Conservation (phyloP, 2,113 vertebrate species). For the Perca fluviatilis region DNA sequence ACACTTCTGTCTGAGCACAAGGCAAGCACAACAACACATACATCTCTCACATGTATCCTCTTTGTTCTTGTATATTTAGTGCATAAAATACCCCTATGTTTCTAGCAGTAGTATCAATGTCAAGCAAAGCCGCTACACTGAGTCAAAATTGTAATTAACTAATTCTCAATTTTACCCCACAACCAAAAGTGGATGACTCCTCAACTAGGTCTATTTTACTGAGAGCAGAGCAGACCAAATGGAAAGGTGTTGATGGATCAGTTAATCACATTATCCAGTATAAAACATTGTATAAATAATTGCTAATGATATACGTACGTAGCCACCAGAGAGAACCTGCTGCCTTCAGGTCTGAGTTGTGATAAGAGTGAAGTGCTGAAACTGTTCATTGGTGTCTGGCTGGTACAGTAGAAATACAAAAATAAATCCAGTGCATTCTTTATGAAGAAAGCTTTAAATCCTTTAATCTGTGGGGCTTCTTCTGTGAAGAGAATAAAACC, state of each 20-base stretch:
- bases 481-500: conserved; percentile 34
- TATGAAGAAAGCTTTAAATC: conserved; percentile 39
- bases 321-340: background rate
- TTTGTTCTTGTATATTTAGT: background rate
- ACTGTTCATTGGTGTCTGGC: conserved; percentile 8
- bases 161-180: background rate
- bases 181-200: background rate
- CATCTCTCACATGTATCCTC: background rate
- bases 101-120: background rate
- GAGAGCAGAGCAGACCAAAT: background rate
- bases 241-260: background rate
- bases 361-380: conserved; percentile 5
- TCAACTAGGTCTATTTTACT: background rate
- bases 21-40: background rate
- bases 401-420: conserved; percentile 26
- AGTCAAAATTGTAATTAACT: background rate
- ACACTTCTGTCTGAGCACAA: background rate
- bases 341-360: conserved; percentile 10
- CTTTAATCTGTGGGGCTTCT: conserved; percentile 36
- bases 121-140: background rate
- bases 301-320: background rate
- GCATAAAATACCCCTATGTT: background rate
- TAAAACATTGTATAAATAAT: background rate
- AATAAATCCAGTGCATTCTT: conserved; percentile 39
- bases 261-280: conserved; percentile 11